phyloP scores from a whole-genome alignment of 2,113 vertebrate species.

The Clupea harengus region DNA sequence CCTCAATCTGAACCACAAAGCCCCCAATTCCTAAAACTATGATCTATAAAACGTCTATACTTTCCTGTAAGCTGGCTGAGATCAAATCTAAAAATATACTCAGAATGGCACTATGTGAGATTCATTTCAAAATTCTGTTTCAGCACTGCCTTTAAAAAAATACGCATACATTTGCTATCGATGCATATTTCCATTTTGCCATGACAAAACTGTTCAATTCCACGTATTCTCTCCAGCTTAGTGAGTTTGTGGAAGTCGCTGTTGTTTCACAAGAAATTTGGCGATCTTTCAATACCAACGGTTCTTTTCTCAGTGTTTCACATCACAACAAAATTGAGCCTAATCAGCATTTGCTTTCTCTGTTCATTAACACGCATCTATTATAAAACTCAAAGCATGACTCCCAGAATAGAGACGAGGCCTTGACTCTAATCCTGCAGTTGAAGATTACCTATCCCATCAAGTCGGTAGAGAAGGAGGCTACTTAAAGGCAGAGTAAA shows the following conservation, averaged over 20 bases:
- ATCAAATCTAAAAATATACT: not conserved
- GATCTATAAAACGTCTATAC: not conserved
- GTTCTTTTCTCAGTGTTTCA: not conserved
- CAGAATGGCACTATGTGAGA: not conserved
- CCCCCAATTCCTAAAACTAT: not conserved
- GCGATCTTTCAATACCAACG: not conserved
- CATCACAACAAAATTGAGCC: not conserved
- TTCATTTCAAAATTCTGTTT: not conserved
- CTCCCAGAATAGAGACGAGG: slow-evolving; percentile 15
- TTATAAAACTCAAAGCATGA: not conserved
- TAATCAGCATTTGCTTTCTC: not conserved
- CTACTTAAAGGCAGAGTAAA: slow-evolving; percentile 23
- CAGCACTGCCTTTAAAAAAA: not conserved
- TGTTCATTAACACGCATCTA: not conserved
- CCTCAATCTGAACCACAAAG: not conserved
- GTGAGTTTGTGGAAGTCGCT: not conserved
- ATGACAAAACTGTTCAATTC: too few relatives aligned
- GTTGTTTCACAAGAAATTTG: not conserved
- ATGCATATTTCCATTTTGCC: not conserved
- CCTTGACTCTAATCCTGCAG: slow-evolving; percentile 44
- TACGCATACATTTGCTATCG: not conserved
- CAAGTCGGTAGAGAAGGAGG: slow-evolving; percentile 35
- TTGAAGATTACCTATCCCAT: slow-evolving; percentile 41
- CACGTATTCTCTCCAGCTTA: too few relatives aligned
- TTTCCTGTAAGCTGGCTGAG: not conserved